Percentiles rank a stretch among this genome's conserved stretches.
Evolutionary conservation across 2,113 vertebrate species (phyloP).

Genomic region (Odocoileus virginianus): DNA sequence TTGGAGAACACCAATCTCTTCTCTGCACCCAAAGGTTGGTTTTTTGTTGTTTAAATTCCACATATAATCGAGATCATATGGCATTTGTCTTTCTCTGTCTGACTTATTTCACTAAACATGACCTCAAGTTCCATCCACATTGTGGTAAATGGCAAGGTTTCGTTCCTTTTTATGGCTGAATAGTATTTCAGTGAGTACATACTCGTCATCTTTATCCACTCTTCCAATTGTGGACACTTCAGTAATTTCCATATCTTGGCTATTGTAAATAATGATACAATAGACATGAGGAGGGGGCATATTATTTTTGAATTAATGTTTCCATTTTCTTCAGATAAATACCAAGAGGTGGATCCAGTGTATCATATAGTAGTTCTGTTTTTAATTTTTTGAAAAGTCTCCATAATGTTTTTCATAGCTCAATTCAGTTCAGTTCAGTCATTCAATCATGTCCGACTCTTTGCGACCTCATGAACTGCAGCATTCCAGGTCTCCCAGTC

Average conservation of each 20-base stretch:
- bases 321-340: neutral
- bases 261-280: neutral
- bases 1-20: neutral
- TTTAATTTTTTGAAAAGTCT: neutral
- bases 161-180: neutral
- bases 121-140: neutral
- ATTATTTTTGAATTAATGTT: neutral
- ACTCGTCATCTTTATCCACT: neutral
- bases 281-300: neutral
- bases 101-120: neutral
- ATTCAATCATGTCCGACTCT: too few species aligned
- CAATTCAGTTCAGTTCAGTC: too few species aligned
- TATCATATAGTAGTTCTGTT: neutral
- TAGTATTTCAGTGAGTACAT: neutral
- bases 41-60: neutral
- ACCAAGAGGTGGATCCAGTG: neutral
- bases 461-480: too few species aligned
- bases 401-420: neutral
- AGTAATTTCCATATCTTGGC: neutral
- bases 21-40: neutral
- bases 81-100: neutral
- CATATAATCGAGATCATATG: neutral
- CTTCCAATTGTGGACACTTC: neutral
- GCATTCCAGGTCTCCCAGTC: too few species aligned
- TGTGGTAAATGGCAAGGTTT: neutral